Conservation (phyloP, 1,140 invertebrate genomes). For the Pseudomyrmex sp. region DNA sequence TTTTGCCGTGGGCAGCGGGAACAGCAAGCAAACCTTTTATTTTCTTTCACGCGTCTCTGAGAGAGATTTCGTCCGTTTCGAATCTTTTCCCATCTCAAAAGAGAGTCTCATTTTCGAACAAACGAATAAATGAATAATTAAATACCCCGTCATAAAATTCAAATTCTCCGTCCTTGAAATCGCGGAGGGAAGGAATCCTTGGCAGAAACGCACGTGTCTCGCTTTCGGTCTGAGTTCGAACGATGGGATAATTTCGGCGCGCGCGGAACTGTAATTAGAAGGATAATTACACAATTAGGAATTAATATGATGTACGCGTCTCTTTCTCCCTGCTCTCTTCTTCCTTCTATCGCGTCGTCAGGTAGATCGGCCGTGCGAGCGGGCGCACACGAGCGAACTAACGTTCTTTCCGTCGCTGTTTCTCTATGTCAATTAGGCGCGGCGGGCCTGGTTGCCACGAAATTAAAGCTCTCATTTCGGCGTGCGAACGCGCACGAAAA, state of each 20-base stretch:
- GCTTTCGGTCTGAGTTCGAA: slow-evolving; percentile 8
- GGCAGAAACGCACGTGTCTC: slow-evolving; percentile 4
- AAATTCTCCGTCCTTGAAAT: slow-evolving; percentile 5
- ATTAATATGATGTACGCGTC: slow-evolving; percentile 66
- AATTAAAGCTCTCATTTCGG: slow-evolving; percentile 65
- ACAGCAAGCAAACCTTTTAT: too few relatives aligned
- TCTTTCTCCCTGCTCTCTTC: slow-evolving; percentile 48
- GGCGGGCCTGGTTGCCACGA: slow-evolving; percentile 45
- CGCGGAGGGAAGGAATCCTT: not conserved
- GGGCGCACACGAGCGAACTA: slow-evolving; percentile 5
- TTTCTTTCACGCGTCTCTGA: too few relatives aligned
- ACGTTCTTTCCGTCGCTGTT: slow-evolving; percentile 11
- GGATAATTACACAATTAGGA: slow-evolving; percentile 68
- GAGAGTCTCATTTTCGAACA: too few relatives aligned
- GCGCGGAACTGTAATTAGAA: slow-evolving; percentile 58
- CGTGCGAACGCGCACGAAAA: slow-evolving; percentile 61
- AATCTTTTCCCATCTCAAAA: too few relatives aligned
- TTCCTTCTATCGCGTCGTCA: slow-evolving; percentile 57
- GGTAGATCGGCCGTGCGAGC: slow-evolving; percentile 45
- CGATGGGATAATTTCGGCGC: slow-evolving; percentile 46
- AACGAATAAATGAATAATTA: not conserved
- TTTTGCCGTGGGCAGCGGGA: too few relatives aligned
- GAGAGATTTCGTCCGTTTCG: too few relatives aligned
- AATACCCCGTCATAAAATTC: slow-evolving; percentile 16
- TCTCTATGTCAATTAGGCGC: slow-evolving; percentile 54